Base-by-base conservation (phyloP, 1,140 invertebrate genomes). In the Microplitis demolitor region DNA sequence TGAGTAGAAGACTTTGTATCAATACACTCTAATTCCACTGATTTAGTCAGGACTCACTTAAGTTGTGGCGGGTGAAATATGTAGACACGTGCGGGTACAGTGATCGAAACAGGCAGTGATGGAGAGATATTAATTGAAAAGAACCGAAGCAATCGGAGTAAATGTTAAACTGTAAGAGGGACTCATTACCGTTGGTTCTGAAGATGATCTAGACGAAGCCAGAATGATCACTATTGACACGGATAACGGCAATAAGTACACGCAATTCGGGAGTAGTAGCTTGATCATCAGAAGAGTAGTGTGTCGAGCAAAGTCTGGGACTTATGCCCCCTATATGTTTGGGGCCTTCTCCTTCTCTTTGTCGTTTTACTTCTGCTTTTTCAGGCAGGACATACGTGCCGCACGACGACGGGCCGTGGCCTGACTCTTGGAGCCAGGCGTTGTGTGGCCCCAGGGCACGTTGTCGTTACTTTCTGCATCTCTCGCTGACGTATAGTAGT, bases 261-360 rank as follows among this genome's bases (percentile, higher is more conserved):
- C 45, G 9, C 37, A 74, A 79, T 77, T 79, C 77, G 79, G 54
- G 73, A 66, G 66, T 74, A 78, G 75, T 75, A 77, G 69, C 73
- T 74, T 75, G 76, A 74, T 79, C 78, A 80, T 77, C 78, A 78
- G 80, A 76, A 74, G 78, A 79, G 80, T 79, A 81, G 77, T 79
- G 64, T 76, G 60, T n/a, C 13, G 11, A 58, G 68, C 58, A 31
- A 63, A 63, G 67, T 60, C 73, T 60, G 66, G 73, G 69, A 53
- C 69, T 69, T 50, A 54, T 69, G 60, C 35, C 51, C 35, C 54
- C 61, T 9, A 39, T 34, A 51, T 54, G 64, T 56, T 14, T 16
- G 68, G 14, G 24, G 8, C 31, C 14, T n/a, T 72, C 45, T 68
- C 51, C 58, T 63, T 68, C 66, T 58, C 9, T 54, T 45, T 14